Base-by-base conservation (phyloP, 2,888 invertebrate genomes). In the Alloplasta piceator region DNA sequence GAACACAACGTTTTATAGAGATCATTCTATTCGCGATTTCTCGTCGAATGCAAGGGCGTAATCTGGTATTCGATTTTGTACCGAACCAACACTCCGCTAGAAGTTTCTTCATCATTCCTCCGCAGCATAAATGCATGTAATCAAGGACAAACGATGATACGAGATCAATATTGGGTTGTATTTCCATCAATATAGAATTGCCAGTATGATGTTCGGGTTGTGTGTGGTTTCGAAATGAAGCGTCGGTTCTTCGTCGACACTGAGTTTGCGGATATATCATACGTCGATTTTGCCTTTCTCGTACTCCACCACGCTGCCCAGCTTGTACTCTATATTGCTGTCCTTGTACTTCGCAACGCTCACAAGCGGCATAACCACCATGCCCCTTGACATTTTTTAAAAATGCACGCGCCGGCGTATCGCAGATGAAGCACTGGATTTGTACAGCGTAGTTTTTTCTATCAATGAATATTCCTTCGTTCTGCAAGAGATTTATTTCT, bases 211-310 rank as follows among this genome's bases (percentile, higher is more conserved):
- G 36, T 56, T 56, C 55, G 4, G 16, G 26, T 56, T 56, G 55
- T 10, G 10, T 26, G 26, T 7, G 55, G 26, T 26, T 26, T 16
- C 5, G 6, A 10, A 56, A 56, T 56, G 36, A 56, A 56, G 55
- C 55, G 7, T 56, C 6, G 3, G 55, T 56, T 26, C 55, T 16
- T 26, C 6, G 7, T 56, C 9, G 55, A 56, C 4, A 7, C 16
- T 56, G 7, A 16, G 26, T 56, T 26, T 56, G 26, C 26, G 55
- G 26, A 56, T 56, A 56, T 56, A 56, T 10, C 26, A 56, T 26
- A 26, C 55, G 36, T 26, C 26, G 9, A 26, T 9, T 26, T 7
- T 56, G 26, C 55, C 7, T 2, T 26, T 26, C 26, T 7, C 10
- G 16, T 26, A 10, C 26, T 56, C 26, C 36, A 26, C 55, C 16